A percentile compares a stretch with the other conserved stretches of the same genome.
Conservation (phyloP, 2,797 vertebrate genomes). For the Paedocypris micromegethes region DNA sequence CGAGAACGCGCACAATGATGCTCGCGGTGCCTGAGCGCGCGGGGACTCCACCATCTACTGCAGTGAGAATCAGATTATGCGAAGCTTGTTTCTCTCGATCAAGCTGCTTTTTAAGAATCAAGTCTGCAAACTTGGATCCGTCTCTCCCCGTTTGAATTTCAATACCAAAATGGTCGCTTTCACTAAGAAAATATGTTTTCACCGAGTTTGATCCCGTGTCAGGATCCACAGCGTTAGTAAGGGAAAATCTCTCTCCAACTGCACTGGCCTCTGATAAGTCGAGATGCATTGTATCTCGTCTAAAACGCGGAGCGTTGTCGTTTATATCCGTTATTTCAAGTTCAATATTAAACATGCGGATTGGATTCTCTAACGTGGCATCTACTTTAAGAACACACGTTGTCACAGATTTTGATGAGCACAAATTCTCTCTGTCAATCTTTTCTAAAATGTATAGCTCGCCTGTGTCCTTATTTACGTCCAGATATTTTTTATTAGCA, state of each 20-base stretch:
- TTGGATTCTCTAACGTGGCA: slow-evolving; percentile 49
- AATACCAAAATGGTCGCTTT: slow-evolving; percentile 61
- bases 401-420: slow-evolving; percentile 29
- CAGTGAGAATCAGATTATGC: slow-evolving; percentile 52
- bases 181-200: slow-evolving; percentile 57
- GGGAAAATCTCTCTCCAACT: slow-evolving; percentile 47
- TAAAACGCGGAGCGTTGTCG: slow-evolving; percentile 55
- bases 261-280: slow-evolving; percentile 56
- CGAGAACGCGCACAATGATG: slow-evolving; percentile 49
- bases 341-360: slow-evolving; percentile 56
- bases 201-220: slow-evolving; percentile 57
- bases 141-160: slow-evolving; percentile 49
- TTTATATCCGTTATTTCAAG: slow-evolving; percentile 63
- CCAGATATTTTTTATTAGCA: slow-evolving; percentile 55
- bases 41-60: slow-evolving; percentile 49
- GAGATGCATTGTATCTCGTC: slow-evolving; percentile 29
- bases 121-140: slow-evolving; percentile 54
- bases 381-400: slow-evolving; percentile 61
- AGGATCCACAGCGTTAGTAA: slow-evolving; percentile 54
- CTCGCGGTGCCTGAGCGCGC: slow-evolving; percentile 47
- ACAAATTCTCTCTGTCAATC: slow-evolving; percentile 44
- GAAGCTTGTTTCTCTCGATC: slow-evolving; percentile 57
- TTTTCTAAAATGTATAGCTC: slow-evolving; percentile 54
- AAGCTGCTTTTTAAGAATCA: slow-evolving; percentile 58
- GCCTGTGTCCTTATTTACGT: slow-evolving; percentile 56